Evolutionary conservation across 2,113 vertebrate genomes (phyloP), one percentile per base, ranked within the genome.

Genomic region (Spea multiplicata): DNA sequence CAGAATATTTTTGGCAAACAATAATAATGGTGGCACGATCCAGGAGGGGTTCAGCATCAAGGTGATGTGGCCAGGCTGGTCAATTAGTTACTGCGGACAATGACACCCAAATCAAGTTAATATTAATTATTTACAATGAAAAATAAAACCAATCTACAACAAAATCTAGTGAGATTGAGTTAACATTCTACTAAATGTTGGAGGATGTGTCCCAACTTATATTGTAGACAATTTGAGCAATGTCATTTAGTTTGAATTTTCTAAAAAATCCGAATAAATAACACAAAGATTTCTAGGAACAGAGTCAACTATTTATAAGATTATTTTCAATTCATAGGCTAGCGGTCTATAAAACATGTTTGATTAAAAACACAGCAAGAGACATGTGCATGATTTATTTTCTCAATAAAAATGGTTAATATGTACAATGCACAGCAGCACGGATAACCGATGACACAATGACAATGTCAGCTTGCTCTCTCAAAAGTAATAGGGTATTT

Each of bases 81-180:
- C 49, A 71, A 71, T 78, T 64, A 44, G 46, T 78, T 44, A 50
- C 57, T 62, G 47, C 14, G n/a, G 55, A 62, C 66, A 50, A 44
- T 61, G n/a, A 61, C 46, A 71, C 53, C 14, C 53, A 76, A 69
- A 65, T 48, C 16, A 30, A 30, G 30, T 30, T 1, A 30, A 30
- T 30, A 30, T 30, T 30, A 30, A 30, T 30, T 30, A 30, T 30
- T 30, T 30, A 30, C 30, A 30, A 52, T 52, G 6, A 52, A 7
- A 52, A 52, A 52, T 52, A 52, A 52, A 52, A 52, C 9, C 6
- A 52, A 30, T 30, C 30, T 30, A 30, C 30, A 52, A 10, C 9
- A 52, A 52, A 10, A 10, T 52, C 6, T 52, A 52, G 9, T 1
- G 50, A 52, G 6, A 52, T 52, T 52, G 50, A 6, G 50, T 52